Conservation (phyloP, 2,888 invertebrate genomes). For the Andrena fulva region DNA sequence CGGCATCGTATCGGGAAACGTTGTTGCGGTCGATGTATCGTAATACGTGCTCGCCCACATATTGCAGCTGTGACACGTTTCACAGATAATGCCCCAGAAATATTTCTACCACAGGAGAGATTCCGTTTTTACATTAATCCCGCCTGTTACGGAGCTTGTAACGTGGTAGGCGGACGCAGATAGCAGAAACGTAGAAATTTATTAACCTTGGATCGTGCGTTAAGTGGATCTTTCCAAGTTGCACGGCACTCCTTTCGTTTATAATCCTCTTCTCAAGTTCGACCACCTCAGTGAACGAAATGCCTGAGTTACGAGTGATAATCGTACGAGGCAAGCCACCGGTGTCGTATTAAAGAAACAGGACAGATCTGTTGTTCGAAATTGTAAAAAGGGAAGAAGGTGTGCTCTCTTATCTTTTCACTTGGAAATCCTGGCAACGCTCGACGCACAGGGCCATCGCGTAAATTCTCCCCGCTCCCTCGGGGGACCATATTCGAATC, state of each 20-base stretch:
- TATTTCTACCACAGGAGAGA: constrained; percentile 34
- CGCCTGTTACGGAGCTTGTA: constrained; percentile 47
- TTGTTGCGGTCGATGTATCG: constrained; percentile 53
- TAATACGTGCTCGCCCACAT: constrained; percentile 13
- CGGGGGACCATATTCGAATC: constrained; percentile 17
- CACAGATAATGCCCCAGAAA: constrained; percentile 62
- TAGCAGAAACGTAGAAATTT: constrained; percentile 71
- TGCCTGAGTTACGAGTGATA: constrained; percentile 17
- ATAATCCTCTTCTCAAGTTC: constrained; percentile 21
- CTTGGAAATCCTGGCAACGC: constrained; percentile 22
- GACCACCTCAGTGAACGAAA: constrained; percentile 7
- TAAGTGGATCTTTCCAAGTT: constrained; percentile 42
- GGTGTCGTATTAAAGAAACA: background rate
- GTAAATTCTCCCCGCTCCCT: constrained; percentile 7
- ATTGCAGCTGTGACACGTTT: constrained; percentile 42
- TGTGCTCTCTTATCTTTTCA: background rate
- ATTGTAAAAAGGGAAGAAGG: background rate
- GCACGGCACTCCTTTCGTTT: constrained; percentile 62
- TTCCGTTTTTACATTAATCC: constrained; percentile 68
- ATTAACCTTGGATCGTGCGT: constrained; percentile 57
- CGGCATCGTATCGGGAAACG: constrained; percentile 45
- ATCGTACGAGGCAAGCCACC: background rate
- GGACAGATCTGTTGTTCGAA: background rate
- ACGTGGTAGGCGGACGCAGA: constrained; percentile 35
- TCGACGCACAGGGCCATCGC: background rate